Percentiles rank a stretch among this genome's conserved stretches.
Conservation (phyloP, 2,888 invertebrate species). For the Ischnura elegans region DNA sequence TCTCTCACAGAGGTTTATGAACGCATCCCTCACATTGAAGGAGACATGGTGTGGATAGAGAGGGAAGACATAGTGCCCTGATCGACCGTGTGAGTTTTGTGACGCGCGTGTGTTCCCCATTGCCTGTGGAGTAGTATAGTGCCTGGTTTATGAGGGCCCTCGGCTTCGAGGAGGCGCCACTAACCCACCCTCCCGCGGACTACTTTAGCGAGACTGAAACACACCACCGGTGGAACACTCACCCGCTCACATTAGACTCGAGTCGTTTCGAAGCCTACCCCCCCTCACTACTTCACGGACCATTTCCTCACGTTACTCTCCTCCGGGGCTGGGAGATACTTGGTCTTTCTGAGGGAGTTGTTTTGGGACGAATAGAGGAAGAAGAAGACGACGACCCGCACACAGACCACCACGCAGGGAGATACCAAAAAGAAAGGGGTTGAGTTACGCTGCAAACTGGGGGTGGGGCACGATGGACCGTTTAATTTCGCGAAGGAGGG, state of each 20-base stretch:
- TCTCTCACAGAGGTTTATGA: too few species aligned
- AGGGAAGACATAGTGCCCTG: not conserved
- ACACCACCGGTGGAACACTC: conserved; percentile 2
- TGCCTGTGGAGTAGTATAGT: not conserved
- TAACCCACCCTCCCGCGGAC: not conserved
- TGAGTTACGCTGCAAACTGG: conserved; percentile 44
- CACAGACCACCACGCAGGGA: not conserved
- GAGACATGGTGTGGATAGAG: not conserved
- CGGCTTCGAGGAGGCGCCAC: not conserved
- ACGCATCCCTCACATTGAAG: not conserved
- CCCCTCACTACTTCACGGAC: not conserved
- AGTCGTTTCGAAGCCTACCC: not conserved
- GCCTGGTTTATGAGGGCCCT: conserved; percentile 51
- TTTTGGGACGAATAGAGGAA: not conserved
- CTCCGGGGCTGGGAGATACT: not conserved
- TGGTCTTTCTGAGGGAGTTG: not conserved
- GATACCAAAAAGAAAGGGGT: not conserved
- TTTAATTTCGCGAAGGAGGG: conserved; percentile 54
- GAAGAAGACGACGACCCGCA: not conserved
- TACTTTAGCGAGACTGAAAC: conserved; percentile 27
- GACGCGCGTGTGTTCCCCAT: not conserved
- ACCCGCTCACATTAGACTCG: not conserved
- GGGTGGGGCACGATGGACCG: conserved; percentile 56
- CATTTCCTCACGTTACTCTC: not conserved
- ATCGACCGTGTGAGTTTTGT: not conserved